Percentiles rank a stretch among this genome's conserved stretches.
These are phyloP conservation scores for Margarornis squamiger DNA, from an alignment of 2,797 vertebrate genomes.

Conservation along the genomic window DNA sequence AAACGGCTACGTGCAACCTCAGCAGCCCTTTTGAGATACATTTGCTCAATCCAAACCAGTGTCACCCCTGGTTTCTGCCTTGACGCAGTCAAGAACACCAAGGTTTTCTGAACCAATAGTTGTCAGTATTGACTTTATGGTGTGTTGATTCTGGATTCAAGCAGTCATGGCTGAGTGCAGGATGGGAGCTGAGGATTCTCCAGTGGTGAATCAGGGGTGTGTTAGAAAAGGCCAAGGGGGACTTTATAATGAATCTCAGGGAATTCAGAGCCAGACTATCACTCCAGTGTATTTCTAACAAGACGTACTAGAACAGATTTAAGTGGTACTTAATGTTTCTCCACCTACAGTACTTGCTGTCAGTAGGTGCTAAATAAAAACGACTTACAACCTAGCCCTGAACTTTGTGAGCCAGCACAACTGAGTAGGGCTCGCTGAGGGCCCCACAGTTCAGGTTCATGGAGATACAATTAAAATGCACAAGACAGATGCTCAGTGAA, in stretches of 20 bases:
- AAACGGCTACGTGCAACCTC: accelerated
- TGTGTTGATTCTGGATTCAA: constrained; percentile 21
- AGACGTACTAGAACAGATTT: constrained; percentile 70
- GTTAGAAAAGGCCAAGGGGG: constrained; percentile 53
- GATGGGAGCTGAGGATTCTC: constrained; percentile 1
- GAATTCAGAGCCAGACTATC: constrained; percentile 50
- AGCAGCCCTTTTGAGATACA: neutral
- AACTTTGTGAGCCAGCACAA: constrained; percentile 59
- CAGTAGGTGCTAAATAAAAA: constrained; percentile 75
- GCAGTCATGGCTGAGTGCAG: neutral
- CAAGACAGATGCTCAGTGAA: constrained; percentile 36
- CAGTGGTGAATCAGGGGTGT: neutral
- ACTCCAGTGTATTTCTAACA: constrained; percentile 66
- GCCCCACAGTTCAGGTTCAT: constrained; percentile 33
- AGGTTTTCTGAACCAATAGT: neutral
- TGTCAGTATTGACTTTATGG: neutral
- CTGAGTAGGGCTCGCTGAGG: constrained; percentile 42
- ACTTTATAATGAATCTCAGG: constrained; percentile 53
- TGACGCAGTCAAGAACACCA: neutral
- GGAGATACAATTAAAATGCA: constrained; percentile 63
- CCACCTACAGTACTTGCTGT: constrained; percentile 55
- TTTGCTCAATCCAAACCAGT: neutral
- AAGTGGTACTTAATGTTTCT: constrained; percentile 73
- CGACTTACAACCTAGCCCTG: constrained; percentile 64
- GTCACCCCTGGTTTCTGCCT: neutral